Evolutionary conservation across 2,797 vertebrate genomes (phyloP).

Genomic region (Coracias cyanogaster): DNA sequence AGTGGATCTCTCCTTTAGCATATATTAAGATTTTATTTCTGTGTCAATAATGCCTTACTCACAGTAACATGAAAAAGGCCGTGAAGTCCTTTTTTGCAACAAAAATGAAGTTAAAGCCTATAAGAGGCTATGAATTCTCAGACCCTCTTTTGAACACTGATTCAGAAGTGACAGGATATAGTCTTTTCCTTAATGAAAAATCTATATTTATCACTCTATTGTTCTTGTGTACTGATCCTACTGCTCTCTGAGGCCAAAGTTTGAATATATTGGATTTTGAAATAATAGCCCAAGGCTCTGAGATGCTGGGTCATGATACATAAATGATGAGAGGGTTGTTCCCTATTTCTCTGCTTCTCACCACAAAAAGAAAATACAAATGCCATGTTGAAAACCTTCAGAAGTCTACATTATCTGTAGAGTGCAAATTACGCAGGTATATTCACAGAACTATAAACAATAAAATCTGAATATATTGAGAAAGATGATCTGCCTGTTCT

Average conservation of each 20-base stretch:
- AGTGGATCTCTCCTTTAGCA: neutral
- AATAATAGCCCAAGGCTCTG: constrained; percentile 68
- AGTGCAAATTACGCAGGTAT: constrained; percentile 5
- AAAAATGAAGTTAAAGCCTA: constrained; percentile 13
- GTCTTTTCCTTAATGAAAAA: constrained; percentile 75
- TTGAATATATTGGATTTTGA: constrained; percentile 74
- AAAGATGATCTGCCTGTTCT: neutral
- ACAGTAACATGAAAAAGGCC: neutral
- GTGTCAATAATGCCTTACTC: neutral
- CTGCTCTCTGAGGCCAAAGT: constrained; percentile 67
- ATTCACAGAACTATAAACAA: neutral
- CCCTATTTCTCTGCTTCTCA: neutral
- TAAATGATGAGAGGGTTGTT: constrained; percentile 39
- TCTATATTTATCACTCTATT: constrained; percentile 71
- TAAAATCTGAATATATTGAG: neutral
- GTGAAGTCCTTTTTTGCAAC: neutral
- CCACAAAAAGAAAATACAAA: constrained; percentile 4
- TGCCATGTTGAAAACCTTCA: constrained; percentile 1
- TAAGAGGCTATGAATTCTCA: constrained; percentile 46
- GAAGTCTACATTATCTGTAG: neutral
- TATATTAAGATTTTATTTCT: constrained; percentile 26
- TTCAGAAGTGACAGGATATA: constrained; percentile 68
- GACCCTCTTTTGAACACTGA: constrained; percentile 45
- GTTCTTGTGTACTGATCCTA: constrained; percentile 66
- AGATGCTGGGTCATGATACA: constrained; percentile 53